Evolutionary conservation across 2,113 vertebrate species (phyloP).

Genomic region (Motacilla alba): DNA sequence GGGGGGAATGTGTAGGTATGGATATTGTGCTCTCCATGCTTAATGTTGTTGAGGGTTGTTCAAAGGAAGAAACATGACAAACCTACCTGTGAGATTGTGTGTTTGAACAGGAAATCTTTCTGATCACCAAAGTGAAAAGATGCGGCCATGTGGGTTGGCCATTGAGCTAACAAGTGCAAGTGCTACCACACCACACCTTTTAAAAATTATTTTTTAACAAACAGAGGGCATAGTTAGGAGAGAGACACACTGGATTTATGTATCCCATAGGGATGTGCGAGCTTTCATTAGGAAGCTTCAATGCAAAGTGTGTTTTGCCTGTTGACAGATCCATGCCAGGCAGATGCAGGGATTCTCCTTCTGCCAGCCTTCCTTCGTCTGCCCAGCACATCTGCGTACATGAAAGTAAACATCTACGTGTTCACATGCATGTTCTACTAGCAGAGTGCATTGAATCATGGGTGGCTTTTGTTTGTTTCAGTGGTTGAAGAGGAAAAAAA

Average conservation of each 20-base stretch:
- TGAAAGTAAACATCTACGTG: conserved; percentile 40
- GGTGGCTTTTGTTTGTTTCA: conserved; percentile 11
- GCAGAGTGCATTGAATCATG: background rate
- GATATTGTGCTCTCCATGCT: background rate
- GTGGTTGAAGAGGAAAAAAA: background rate
- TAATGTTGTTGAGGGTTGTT: background rate
- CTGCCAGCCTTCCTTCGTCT: background rate
- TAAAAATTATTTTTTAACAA: background rate
- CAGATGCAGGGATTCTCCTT: background rate
- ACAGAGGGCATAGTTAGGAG: background rate
- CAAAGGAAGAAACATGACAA: background rate
- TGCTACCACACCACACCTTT: background rate
- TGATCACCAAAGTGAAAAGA: background rate
- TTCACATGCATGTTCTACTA: background rate
- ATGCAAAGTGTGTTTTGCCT: background rate
- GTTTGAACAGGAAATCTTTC: background rate
- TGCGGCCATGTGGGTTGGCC: rapidly evolving
- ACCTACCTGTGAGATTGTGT: background rate
- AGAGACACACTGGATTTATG: rapidly evolving
- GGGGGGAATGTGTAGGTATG: background rate
- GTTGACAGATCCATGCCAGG: background rate
- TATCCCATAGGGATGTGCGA: background rate
- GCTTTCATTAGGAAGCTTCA: background rate
- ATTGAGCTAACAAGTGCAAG: background rate
- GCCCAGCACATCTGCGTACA: background rate